phyloP scores from a whole-genome alignment of 1,140 invertebrate genomes.

The Heliothis virescens region DNA sequence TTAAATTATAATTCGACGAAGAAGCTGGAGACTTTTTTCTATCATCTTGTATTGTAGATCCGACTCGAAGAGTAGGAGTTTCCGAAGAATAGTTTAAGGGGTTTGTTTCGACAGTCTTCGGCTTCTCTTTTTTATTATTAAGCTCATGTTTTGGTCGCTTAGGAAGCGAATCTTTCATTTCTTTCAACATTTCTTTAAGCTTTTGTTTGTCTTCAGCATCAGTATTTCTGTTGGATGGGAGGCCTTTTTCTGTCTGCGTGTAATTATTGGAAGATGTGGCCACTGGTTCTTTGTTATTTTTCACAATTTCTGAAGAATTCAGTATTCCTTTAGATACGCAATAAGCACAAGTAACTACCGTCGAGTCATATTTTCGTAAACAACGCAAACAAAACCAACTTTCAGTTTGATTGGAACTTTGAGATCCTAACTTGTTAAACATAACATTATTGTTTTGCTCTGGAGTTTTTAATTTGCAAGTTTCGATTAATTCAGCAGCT shows the following conservation, averaged over 20 bases:
- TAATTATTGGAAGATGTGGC: constrained; percentile 58
- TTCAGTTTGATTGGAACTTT: constrained; percentile 46
- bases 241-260: constrained; percentile 68
- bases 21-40: constrained; percentile 32
- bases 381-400: constrained; percentile 75
- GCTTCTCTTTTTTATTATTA: constrained; percentile 35
- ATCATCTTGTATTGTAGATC: constrained; percentile 52
- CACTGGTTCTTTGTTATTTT: constrained; percentile 16
- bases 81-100: constrained; percentile 56
- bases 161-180: constrained; percentile 83
- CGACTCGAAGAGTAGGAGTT: constrained; percentile 73
- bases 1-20: constrained; percentile 2
- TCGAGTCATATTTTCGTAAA: constrained; percentile 71
- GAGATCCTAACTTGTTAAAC: background rate
- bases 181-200: constrained; percentile 80
- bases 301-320: constrained; percentile 32
- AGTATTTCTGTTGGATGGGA: constrained; percentile 49
- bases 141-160: constrained; percentile 67
- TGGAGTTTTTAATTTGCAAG: constrained; percentile 61
- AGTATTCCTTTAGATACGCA: constrained; percentile 57
- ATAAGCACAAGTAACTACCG: constrained; percentile 67
- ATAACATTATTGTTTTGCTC: constrained; percentile 52
- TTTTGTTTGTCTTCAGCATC: constrained; percentile 72
- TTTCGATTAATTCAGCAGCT: constrained; percentile 90
- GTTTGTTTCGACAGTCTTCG: constrained; percentile 1